phyloP scores from a whole-genome alignment of 2,113 vertebrate species.

The Sapajus apella region DNA sequence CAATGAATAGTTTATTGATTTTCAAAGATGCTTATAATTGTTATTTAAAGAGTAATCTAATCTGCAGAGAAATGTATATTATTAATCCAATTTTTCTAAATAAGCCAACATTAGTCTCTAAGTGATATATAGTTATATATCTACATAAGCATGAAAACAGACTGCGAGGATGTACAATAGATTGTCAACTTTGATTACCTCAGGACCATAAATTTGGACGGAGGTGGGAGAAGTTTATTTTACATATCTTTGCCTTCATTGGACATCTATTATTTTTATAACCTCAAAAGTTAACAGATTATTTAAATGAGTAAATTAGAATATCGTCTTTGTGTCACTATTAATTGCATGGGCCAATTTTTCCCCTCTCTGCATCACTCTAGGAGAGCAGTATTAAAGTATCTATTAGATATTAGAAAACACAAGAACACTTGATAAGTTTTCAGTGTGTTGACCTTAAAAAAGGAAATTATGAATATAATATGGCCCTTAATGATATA shows the following conservation, averaged over 20 bases:
- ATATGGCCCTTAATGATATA: neutral
- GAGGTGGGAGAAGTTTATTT: neutral
- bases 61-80: neutral
- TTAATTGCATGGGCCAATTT: neutral
- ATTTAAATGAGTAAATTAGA: neutral
- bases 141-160: neutral
- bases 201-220: neutral
- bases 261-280: neutral
- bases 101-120: neutral
- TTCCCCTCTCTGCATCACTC: neutral
- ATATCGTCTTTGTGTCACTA: neutral
- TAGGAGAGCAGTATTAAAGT: neutral
- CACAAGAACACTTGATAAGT: neutral
- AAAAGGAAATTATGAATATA: neutral
- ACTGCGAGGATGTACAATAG: neutral
- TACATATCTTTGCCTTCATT: neutral
- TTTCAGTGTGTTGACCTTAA: neutral
- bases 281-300: conserved; percentile 23
- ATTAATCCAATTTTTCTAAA: neutral
- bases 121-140: neutral
- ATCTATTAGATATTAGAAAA: neutral
- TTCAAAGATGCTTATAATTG: neutral
- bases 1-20: neutral
- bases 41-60: neutral
- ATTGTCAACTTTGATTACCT: neutral